Evolutionary conservation across 2,113 vertebrate genomes (phyloP), one percentile per base, ranked within the genome.

Genomic region (Actenoides lindsayi): DNA sequence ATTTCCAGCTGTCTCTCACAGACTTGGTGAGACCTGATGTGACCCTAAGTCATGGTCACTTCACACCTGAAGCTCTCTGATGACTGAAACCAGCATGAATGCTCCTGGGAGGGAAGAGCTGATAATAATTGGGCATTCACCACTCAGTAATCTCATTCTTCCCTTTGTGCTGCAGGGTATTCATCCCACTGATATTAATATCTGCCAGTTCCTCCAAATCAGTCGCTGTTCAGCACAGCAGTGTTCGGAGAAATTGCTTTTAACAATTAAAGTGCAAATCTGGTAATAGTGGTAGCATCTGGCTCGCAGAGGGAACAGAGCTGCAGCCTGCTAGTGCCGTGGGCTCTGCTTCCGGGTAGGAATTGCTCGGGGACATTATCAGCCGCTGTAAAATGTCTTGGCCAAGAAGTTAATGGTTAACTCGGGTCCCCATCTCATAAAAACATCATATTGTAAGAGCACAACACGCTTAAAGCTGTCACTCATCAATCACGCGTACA

Each of bases 331-430:
- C 28, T 59, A 44, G 77, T 27, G 74, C 78, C 68, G 64, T 3
- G 41, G 94, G 87, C 74, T 93, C 94, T 94, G 96, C 92, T 93
- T 96, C 92, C 14, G 12, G 65, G 14, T 5, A 16, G 19, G 35
- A 81, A 91, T 68, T 62, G 50, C 96, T 93, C 93, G 20, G 39
- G 8, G 77, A 80, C 54, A 27, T 83, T 95, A 97, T 94, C 96
- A 84, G 92, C 65, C 2, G 1, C 89, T 76, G 96, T 97, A 97
- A 98, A 98, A 89, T 80, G 82, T 96, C 95, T 79, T 83, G 67
- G 79, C 70, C 71, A 19, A 1, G 1, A 28, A 76, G 96, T 98
- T 98, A 98, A 96, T 97, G 8, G 97, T 98, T 98, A 98, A 98
- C 96, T 57, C 59, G 3, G 51, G 81, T 94, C 82, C 24, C 31